Percentiles rank a stretch among this genome's conserved stretches.
Evolutionary conservation across 2,113 vertebrate genomes (phyloP).

Genomic region (Antennarius striatus): DNA sequence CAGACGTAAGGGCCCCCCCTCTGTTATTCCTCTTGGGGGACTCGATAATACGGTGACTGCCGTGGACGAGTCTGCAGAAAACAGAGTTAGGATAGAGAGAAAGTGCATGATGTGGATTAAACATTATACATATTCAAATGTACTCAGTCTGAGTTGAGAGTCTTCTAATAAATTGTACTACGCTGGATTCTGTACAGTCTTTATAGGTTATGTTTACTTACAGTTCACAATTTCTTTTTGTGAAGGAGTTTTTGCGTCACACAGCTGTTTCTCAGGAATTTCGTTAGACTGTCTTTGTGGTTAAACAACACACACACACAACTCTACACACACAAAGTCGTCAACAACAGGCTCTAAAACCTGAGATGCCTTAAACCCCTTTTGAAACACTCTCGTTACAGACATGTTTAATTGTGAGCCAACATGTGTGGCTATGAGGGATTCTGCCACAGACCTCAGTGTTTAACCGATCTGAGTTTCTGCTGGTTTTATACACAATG

Average conservation of each 20-base stretch:
- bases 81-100: background rate
- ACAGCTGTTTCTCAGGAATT: constrained; percentile 5
- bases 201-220: too few species aligned
- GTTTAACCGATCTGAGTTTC: too few species aligned
- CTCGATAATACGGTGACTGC: constrained; percentile 27
- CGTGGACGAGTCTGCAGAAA: constrained; percentile 37
- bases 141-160: too few species aligned
- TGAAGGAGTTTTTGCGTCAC: background rate
- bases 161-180: too few species aligned
- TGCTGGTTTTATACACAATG: too few species aligned
- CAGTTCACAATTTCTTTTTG: too few species aligned
- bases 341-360: background rate
- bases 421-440: background rate
- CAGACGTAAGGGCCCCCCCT: constrained; percentile 50
- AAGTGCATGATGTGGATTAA: background rate
- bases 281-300: background rate
- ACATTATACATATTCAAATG: background rate
- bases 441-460: too few species aligned
- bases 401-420: background rate
- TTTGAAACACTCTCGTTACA: background rate
- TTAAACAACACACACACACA: background rate
- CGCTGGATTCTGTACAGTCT: too few species aligned
- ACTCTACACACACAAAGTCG: background rate
- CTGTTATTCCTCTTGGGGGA: constrained; percentile 33
- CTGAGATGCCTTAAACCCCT: background rate